These are phyloP conservation scores for Ceraclea dissimilis DNA, from an alignment of 2,888 invertebrate species.

Conservation along the genomic window DNA sequence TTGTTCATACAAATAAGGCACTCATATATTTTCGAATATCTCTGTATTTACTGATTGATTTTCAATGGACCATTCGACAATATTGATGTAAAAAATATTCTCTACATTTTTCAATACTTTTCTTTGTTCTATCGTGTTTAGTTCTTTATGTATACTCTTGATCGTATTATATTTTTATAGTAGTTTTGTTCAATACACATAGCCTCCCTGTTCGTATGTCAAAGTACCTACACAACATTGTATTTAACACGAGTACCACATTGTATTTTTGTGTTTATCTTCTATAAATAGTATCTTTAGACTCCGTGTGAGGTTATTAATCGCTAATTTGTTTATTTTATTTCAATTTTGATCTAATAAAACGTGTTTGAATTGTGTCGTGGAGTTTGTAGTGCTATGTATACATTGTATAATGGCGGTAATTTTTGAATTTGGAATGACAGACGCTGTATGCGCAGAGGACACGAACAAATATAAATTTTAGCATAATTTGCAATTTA, in stretches of 20 bases:
- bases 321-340: not conserved
- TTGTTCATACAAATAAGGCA: slow-evolving; percentile 22
- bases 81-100: slow-evolving; percentile 41
- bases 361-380: not conserved
- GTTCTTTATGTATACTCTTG: slow-evolving; percentile 29
- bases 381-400: not conserved
- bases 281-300: slow-evolving; percentile 6
- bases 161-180: slow-evolving; percentile 16
- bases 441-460: slow-evolving; percentile 13
- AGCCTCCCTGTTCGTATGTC: not conserved
- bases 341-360: not conserved
- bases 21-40: slow-evolving; percentile 37
- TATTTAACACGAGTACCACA: not conserved
- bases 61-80: slow-evolving; percentile 43
- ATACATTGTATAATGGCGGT: slow-evolving; percentile 8
- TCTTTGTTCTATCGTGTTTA: slow-evolving; percentile 32
- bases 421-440: slow-evolving; percentile 13
- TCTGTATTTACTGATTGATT: slow-evolving; percentile 40
- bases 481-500: not conserved
- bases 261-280: slow-evolving; percentile 6
- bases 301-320: not conserved
- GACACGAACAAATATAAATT: no score
- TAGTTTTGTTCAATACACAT: not conserved
- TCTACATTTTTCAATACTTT: slow-evolving; percentile 36
- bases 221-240: no score